phyloP scores from a whole-genome alignment of 2,797 vertebrate genomes.

The Taenioides sp. region DNA sequence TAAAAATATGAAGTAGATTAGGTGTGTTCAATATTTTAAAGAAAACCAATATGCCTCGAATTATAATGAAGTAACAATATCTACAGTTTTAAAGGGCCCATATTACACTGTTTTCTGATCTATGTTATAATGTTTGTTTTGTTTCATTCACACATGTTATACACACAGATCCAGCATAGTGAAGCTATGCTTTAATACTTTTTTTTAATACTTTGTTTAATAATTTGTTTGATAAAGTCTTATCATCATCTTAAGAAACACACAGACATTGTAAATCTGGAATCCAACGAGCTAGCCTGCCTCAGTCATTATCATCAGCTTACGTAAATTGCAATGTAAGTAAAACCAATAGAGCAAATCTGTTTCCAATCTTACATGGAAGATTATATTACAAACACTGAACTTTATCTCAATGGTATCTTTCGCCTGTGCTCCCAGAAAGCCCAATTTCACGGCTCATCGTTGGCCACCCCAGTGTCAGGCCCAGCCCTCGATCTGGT shows the following conservation, averaged over 20 bases:
- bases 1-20: too few relatives aligned
- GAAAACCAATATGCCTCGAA: too few relatives aligned
- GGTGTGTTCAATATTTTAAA: too few relatives aligned
- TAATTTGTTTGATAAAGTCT: neutral
- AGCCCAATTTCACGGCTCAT: constrained; percentile 51
- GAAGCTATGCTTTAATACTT: too few relatives aligned
- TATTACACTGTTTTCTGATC: too few relatives aligned
- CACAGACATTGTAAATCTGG: neutral
- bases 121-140: too few relatives aligned
- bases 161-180: too few relatives aligned
- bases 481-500: constrained; percentile 15
- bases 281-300: neutral
- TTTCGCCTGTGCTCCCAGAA: constrained; percentile 32
- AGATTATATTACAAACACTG: constrained; percentile 13
- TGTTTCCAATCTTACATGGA: neutral
- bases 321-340: neutral
- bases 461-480: constrained; percentile 39
- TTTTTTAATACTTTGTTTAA: too few relatives aligned
- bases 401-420: constrained; percentile 34
- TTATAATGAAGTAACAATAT: too few relatives aligned
- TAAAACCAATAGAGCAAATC: constrained; percentile 7
- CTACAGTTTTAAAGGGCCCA: too few relatives aligned
- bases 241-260: neutral
- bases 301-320: neutral
- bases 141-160: too few relatives aligned